Percentiles rank a stretch among this genome's conserved stretches.
phyloP scores from a whole-genome alignment of 2,888 invertebrate genomes.

The Erebia ligea region DNA sequence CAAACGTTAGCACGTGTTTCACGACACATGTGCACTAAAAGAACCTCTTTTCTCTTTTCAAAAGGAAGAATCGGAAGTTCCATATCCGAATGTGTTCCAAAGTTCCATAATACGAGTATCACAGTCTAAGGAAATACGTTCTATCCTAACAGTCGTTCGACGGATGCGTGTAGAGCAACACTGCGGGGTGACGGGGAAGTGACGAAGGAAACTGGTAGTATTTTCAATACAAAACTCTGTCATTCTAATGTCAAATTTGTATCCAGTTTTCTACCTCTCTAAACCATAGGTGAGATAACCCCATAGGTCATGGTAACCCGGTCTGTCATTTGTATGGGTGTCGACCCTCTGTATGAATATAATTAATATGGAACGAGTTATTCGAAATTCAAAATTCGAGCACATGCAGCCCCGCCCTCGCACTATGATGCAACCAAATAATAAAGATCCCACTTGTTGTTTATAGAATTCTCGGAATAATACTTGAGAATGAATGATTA shows the following conservation, averaged over 20 bases:
- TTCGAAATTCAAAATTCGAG: constrained; percentile 49
- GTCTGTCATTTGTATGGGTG: too few relatives aligned
- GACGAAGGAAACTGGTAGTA: too few relatives aligned
- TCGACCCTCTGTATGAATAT: too few relatives aligned
- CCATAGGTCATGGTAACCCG: too few relatives aligned
- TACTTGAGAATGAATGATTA: constrained; percentile 30
- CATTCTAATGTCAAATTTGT: too few relatives aligned
- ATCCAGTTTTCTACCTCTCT: too few relatives aligned
- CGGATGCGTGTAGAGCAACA: too few relatives aligned
- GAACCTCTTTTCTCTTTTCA: constrained; percentile 52
- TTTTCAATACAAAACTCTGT: too few relatives aligned
- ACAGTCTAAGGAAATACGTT: too few relatives aligned
- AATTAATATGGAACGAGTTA: constrained; percentile 1
- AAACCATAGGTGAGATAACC: too few relatives aligned
- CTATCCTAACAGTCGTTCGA: too few relatives aligned
- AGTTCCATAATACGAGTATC: constrained; percentile 13
- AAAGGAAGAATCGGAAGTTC: constrained; percentile 67
- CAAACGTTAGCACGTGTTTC: constrained; percentile 60
- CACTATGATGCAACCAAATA: constrained; percentile 42
- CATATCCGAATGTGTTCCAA: constrained; percentile 53
- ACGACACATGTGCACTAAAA: constrained; percentile 57
- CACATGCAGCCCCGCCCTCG: constrained; percentile 54
- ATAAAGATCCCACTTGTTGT: constrained; percentile 43
- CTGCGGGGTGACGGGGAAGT: too few relatives aligned
- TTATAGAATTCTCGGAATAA: constrained; percentile 17